Evolutionary conservation across 2,113 vertebrate genomes (phyloP).

Genomic region (Eubucco bourcierii): DNA sequence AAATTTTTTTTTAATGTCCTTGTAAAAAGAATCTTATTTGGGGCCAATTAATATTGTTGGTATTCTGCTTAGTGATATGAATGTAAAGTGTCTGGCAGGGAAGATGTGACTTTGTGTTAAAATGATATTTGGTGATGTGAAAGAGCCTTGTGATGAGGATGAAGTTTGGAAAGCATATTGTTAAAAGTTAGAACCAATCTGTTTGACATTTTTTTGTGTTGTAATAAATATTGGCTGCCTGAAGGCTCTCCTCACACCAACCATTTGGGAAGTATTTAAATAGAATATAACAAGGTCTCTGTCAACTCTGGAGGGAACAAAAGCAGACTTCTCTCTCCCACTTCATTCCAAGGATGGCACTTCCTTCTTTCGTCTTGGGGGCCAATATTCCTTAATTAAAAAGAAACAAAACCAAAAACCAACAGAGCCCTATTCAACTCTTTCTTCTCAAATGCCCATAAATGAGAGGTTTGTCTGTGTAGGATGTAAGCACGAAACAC

Average conservation of each 20-base stretch:
- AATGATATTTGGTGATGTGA: background rate
- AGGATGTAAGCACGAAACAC: background rate
- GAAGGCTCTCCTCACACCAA: background rate
- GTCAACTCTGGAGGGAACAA: background rate
- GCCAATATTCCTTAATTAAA: slow-evolving; percentile 1
- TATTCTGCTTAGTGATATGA: background rate
- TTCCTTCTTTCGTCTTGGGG: background rate
- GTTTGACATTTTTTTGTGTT: background rate
- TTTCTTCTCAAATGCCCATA: background rate
- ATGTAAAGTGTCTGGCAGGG: background rate
- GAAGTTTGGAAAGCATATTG: background rate
- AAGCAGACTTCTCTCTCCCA: background rate
- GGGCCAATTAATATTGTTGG: background rate
- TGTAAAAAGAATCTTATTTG: background rate
- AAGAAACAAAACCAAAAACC: background rate
- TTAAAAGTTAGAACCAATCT: background rate
- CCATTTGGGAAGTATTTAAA: background rate
- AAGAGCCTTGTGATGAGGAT: background rate
- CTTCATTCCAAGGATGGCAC: background rate
- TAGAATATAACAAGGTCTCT: background rate
- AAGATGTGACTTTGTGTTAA: background rate
- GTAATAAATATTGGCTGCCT: background rate
- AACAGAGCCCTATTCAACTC: background rate
- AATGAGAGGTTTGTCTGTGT: background rate
- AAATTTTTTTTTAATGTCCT: background rate